Evolutionary conservation across 1,140 invertebrate genomes (phyloP), one percentile per base, ranked within the genome.

Genomic region (Paraescarpia echinospica): DNA sequence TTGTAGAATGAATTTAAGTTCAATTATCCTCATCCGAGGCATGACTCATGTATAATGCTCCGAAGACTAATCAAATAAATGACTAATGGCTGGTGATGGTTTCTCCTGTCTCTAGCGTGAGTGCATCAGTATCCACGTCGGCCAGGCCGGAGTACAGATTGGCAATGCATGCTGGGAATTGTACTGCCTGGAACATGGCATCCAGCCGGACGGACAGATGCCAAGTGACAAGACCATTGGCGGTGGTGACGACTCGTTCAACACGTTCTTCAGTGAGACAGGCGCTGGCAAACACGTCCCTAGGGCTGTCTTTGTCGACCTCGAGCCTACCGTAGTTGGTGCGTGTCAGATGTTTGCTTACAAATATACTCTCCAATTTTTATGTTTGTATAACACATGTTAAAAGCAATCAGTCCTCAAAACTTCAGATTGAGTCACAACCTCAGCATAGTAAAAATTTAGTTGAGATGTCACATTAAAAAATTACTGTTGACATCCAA

Each of bases 111-210:
- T 77, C 59, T 31, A 77, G 59, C 59, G 59, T 31, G 59, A 77
- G 59, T 77, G 59, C 59, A 77, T 77, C 59, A 77, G 59, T 31
- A 77, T 77, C 9, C 59, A 77, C 59, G 59, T 77, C 27, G 59
- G 59, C 59, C 59, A 77, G 59, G 59, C 59, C 27, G 59, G 59
- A 27, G 59, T 77, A 77, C 59, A 77, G 59, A 77, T 77, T 77
- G 59, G 59, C 59, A 77, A 77, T 77, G 59, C 59, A 77, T 77
- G 59, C 59, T 77, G 59, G 59, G 59, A 77, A 77, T 77, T 77
- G 59, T 77, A 77, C 59, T 77, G 59, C 27, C 27, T 77, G 59
- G 59, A 77, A 77, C 59, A 77, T 77, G 59, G 59, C 59, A 77
- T 77, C 59, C 59, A 77, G 59, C 59, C 59, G 59, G 59, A 77